Percentiles rank a stretch among this genome's conserved stretches.
These are phyloP conservation scores for Ciconia maguari DNA, from an alignment of 2,113 vertebrate genomes.

Conservation along the genomic window DNA sequence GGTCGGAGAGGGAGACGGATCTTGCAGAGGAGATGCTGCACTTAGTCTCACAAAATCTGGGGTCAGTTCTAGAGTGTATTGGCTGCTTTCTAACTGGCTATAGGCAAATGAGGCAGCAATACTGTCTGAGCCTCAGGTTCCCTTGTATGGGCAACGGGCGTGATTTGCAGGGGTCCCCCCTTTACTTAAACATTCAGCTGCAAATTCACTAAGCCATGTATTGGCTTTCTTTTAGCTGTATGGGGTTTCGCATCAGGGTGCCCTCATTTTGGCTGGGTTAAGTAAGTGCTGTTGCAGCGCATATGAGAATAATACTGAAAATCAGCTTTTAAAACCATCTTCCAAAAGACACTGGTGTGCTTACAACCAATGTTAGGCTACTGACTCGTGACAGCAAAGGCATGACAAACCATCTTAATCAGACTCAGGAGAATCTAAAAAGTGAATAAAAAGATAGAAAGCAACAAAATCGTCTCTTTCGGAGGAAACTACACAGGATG, in stretches of 20 bases:
- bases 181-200: not conserved
- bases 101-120: not conserved
- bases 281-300: not conserved
- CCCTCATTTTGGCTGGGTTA: not conserved
- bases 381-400: not conserved
- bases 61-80: not conserved
- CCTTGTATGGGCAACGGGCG: not conserved
- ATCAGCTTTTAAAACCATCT: slow-evolving; percentile 13
- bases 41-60: not conserved
- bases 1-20: not conserved
- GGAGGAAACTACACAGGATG: slow-evolving; percentile 34
- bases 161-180: not conserved
- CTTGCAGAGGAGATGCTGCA: not conserved
- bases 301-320: not conserved
- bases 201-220: not conserved
- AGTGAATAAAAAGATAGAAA: slow-evolving; percentile 47
- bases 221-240: not conserved
- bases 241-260: not conserved
- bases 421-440: slow-evolving; percentile 35
- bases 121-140: not conserved
- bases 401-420: slow-evolving; percentile 16
- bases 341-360: slow-evolving; percentile 25
- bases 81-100: not conserved
- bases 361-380: slow-evolving; percentile 19
- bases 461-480: not conserved